phyloP scores from a whole-genome alignment of 2,113 vertebrate species.

The Puffinus mauretanicus region DNA sequence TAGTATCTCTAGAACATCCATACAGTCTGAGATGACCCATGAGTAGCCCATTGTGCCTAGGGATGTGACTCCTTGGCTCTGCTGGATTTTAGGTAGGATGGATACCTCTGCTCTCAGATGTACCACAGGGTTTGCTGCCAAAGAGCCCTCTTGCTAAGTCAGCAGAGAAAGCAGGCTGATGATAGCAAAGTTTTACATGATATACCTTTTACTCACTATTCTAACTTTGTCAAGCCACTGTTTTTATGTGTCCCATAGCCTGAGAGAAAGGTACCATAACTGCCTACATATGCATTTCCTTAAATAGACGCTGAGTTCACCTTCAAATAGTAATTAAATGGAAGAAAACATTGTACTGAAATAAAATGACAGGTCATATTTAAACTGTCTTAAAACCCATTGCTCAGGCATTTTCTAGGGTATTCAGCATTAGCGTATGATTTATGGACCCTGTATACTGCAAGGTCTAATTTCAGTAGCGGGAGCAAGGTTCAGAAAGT shows the following conservation, averaged over 20 bases:
- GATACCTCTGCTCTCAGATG: background rate
- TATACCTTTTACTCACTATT: background rate
- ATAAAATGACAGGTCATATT: constrained; percentile 29
- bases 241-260: background rate
- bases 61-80: background rate
- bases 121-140: background rate
- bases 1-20: background rate
- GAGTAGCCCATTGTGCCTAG: background rate
- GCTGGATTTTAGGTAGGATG: background rate
- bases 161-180: background rate
- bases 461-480: background rate
- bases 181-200: background rate
- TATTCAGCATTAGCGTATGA: background rate
- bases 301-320: constrained; percentile 16
- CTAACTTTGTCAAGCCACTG: background rate
- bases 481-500: background rate
- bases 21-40: background rate
- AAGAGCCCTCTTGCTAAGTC: background rate
- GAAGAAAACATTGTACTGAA: constrained; percentile 13
- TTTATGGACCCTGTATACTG: background rate
- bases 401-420: constrained; percentile 27
- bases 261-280: background rate
- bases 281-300: background rate
- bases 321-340: constrained; percentile 16
- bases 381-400: constrained; percentile 4